A percentile compares a stretch with the other conserved stretches of the same genome.
Conservation (phyloP, 2,797 vertebrate genomes). For the Phrynocephalus forsythii region DNA sequence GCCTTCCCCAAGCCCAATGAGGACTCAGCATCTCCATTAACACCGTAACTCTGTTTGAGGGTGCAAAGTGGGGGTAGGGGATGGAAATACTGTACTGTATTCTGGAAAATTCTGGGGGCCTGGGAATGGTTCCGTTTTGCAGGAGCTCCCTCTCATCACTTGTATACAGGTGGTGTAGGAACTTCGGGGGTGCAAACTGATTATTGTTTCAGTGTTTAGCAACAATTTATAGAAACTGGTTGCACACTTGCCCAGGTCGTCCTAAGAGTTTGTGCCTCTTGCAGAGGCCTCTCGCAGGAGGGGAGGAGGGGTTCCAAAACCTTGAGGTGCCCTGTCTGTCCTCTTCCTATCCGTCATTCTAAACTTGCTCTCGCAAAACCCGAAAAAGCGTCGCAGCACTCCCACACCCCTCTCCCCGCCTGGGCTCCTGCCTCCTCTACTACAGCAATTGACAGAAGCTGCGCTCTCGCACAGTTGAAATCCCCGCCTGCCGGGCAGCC, state of each 20-base stretch:
- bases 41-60: too few species aligned
- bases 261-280: neutral
- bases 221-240: neutral
- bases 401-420: rapidly evolving
- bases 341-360: too few species aligned
- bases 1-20: neutral
- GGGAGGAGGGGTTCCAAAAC: conserved; percentile 6
- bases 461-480: neutral
- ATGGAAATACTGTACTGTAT: neutral
- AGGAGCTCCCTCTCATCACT: too few species aligned
- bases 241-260: neutral
- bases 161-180: neutral
- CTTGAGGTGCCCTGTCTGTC: neutral
- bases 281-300: neutral
- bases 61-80: too few species aligned
- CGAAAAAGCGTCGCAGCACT: neutral
- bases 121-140: neutral
- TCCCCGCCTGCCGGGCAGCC: neutral
- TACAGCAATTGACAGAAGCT: neutral
- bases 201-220: neutral
- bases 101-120: neutral
- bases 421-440: neutral
- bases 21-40: neutral
- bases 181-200: neutral
- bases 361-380: neutral